A percentile compares a stretch with the other conserved stretches of the same genome.
Evolutionary conservation across 2,797 vertebrate genomes (phyloP).

Genomic region (Lycodopsis pacificus): DNA sequence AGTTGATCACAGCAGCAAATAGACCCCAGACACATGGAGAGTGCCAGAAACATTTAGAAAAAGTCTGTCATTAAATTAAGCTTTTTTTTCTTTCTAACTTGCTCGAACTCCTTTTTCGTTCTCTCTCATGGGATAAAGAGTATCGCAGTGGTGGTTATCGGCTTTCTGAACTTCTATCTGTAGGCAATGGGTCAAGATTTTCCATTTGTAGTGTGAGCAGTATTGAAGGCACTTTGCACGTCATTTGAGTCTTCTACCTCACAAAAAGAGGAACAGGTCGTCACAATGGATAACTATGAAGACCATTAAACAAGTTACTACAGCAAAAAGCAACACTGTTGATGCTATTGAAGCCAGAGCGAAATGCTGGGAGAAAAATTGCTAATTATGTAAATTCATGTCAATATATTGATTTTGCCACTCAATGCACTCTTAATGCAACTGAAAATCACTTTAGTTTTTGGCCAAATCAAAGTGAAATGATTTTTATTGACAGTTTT

Average conservation of each 20-base stretch:
- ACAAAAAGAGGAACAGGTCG: background rate
- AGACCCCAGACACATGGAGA: slow-evolving; percentile 25
- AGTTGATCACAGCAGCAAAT: slow-evolving; percentile 54
- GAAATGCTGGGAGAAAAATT: background rate
- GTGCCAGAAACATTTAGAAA: slow-evolving; percentile 20
- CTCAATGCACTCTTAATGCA: background rate
- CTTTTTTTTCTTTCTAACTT: slow-evolving; percentile 4
- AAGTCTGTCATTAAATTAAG: slow-evolving; percentile 12
- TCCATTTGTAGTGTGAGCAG: background rate
- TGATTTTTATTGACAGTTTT: background rate
- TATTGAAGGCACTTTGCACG: background rate
- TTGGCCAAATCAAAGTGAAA: background rate
- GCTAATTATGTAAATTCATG: background rate
- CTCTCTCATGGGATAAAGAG: background rate
- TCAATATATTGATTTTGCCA: background rate
- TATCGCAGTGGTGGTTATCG: background rate
- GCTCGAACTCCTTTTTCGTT: background rate
- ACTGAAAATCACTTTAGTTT: background rate
- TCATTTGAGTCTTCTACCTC: background rate
- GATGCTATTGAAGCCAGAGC: background rate
- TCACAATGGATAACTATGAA: background rate
- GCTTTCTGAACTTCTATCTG: background rate
- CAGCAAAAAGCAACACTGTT: background rate
- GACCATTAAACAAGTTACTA: background rate
- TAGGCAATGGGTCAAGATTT: background rate